Base-by-base conservation (phyloP, 2,888 invertebrate species). In the Epistrophe grossulariae region DNA sequence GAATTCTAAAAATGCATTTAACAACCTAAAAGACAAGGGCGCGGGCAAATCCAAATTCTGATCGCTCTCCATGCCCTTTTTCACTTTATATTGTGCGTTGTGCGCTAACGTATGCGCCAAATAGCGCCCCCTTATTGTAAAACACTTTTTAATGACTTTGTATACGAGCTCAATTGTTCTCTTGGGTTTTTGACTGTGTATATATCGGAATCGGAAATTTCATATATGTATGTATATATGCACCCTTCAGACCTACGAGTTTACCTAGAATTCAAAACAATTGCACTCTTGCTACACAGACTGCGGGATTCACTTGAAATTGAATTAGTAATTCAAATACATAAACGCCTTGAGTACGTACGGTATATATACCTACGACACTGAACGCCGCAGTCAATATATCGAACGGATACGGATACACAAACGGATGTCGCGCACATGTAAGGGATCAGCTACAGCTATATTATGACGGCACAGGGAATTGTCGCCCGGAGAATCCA, bases 401-500 rank as follows among this genome's bases (percentile, higher is more conserved):
- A 66, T 70, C 28, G n/a, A 70, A 55, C 70, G 52, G 40, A 70
- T 55, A 70, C 70, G 80, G 57, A 71, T 57, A 72, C 59, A 59
- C 45, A 62, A 87, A 87, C 87, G 87, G 87, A 87, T 87, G 87
- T 87, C 79, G 79, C 79, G 79, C 87, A 87, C 83, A 83, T 87
- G 87, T 87, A 83, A 82, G 83, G 79, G 87, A 87, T 87, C 79
- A 85, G 50, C 35, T 35, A 31, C 31, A 31, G 24, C 24, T 31
- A 31, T 5, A 31, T 6, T 31, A 31, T 45, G 40, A 52, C 45
- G 57, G n/a, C 35, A 71, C 43, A 40, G 52, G 40, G 15, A 40
- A 43, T 17, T 83, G 83, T 83, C 83, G 83, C 66, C 76, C 38
- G 40, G 66, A 79, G 79, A 84, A 71, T 78, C 35, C 74, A 60